These are phyloP conservation scores for Himalopsyche phryganea DNA, from an alignment of 1,140 invertebrate genomes.

Conservation along the genomic window DNA sequence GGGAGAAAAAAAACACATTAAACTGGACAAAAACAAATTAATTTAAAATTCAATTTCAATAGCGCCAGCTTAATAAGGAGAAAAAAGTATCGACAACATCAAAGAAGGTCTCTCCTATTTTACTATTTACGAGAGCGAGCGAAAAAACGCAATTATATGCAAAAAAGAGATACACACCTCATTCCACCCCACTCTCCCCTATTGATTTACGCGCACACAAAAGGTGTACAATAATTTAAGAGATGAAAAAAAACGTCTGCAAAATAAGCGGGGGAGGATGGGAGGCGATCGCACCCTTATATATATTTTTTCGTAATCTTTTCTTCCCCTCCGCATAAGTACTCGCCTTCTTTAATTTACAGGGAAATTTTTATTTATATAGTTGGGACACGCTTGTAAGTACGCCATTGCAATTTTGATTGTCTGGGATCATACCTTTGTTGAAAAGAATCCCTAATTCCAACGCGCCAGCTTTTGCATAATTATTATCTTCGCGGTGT, in stretches of 20 bases:
- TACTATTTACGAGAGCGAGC: conserved; percentile 23
- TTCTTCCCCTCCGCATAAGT: conserved; percentile 48
- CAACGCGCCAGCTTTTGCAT: conserved; percentile 7
- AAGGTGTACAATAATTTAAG: conserved; percentile 36
- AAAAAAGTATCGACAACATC: conserved; percentile 21
- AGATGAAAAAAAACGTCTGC: conserved; percentile 23
- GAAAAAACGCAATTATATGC: conserved; percentile 36
- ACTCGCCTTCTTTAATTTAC: conserved; percentile 48
- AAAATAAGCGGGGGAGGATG: conserved; percentile 14
- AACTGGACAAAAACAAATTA: neutral
- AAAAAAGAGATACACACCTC: conserved; percentile 26
- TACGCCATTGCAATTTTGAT: conserved; percentile 22
- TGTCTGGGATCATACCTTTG: conserved; percentile 9
- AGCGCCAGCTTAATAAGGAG: conserved; percentile 14
- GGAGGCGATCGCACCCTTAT: conserved; percentile 41
- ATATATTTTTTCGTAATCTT: conserved; percentile 40
- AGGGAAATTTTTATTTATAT: conserved; percentile 43
- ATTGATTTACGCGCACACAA: conserved; percentile 36
- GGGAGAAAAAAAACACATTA: neutral
- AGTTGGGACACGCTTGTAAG: conserved; percentile 13
- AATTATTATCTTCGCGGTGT: conserved; percentile 16
- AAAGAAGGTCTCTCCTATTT: conserved; percentile 18
- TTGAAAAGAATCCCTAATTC: conserved; percentile 3
- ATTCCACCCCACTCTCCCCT: conserved; percentile 25
- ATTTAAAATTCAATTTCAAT: conserved; percentile 25